phyloP scores from a whole-genome alignment of 2,113 vertebrate species.

The Martes martes region DNA sequence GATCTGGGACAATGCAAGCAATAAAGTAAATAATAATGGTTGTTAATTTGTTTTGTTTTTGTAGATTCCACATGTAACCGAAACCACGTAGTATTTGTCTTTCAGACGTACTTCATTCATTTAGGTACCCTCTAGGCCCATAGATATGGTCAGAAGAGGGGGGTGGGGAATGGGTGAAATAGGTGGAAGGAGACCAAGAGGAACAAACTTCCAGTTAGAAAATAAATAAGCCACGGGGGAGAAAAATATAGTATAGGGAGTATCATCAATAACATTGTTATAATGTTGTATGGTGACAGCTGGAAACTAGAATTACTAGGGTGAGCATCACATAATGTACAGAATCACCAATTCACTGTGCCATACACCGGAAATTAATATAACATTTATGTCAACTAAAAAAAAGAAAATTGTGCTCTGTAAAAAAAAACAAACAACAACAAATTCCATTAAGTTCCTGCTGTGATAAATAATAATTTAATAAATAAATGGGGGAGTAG shows the following conservation, averaged over 20 bases:
- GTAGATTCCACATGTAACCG: not conserved
- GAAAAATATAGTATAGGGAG: not conserved
- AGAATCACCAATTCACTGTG: not conserved
- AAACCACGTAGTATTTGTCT: not conserved
- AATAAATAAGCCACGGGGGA: not conserved
- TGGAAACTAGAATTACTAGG: not conserved
- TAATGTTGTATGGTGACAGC: not conserved
- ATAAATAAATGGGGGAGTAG: not conserved
- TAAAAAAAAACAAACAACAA: not conserved
- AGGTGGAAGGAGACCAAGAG: not conserved
- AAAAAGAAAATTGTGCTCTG: not conserved
- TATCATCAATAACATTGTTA: not conserved
- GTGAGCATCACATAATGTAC: not conserved
- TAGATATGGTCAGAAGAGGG: not conserved
- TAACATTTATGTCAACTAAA: not conserved
- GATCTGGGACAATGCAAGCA: not conserved
- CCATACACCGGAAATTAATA: not conserved
- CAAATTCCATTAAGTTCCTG: not conserved
- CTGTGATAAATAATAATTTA: not conserved
- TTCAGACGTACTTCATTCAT: not conserved
- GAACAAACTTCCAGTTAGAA: not conserved
- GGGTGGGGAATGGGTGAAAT: not conserved
- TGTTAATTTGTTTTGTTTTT: not conserved
- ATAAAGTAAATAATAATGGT: not conserved
- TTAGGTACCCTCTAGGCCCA: not conserved